These are phyloP conservation scores for Prionace glauca DNA, from an alignment of 2,797 vertebrate genomes.

Conservation along the genomic window DNA sequence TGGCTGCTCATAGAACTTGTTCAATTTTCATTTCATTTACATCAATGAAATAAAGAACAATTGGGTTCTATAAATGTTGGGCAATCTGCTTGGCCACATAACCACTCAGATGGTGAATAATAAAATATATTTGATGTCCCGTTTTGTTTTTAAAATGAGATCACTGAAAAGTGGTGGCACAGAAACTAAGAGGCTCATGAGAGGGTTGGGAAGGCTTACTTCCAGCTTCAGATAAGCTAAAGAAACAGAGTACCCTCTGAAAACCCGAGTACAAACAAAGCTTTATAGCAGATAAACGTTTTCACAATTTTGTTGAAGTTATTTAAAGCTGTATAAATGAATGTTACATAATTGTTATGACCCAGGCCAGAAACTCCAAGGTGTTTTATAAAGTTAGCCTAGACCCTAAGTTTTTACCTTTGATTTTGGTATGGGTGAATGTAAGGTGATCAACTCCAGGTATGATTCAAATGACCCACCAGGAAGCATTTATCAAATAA, in stretches of 20 bases:
- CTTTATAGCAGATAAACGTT: neutral
- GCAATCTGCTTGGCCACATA: neutral
- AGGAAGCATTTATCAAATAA: too few relatives aligned
- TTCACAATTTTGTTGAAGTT: neutral
- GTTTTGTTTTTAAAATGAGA: neutral
- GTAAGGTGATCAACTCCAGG: too few relatives aligned
- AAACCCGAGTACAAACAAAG: neutral
- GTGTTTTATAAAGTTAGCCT: too few relatives aligned
- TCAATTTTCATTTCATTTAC: neutral
- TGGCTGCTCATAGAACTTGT: neutral
- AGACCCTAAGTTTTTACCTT: too few relatives aligned
- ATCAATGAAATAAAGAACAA: neutral
- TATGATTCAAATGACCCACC: too few relatives aligned
- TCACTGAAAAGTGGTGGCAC: neutral
- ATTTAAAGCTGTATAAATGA: neutral
- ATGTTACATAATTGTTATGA: neutral
- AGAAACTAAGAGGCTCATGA: neutral
- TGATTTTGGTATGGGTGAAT: too few relatives aligned
- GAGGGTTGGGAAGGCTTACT: neutral
- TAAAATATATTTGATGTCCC: neutral
- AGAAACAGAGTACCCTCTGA: neutral
- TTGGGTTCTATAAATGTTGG: neutral
- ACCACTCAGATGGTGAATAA: neutral
- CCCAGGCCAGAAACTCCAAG: too few relatives aligned
- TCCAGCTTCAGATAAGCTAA: too few relatives aligned